Conservation (phyloP, 1,140 invertebrate genomes). For the Calephelis virginiensis region DNA sequence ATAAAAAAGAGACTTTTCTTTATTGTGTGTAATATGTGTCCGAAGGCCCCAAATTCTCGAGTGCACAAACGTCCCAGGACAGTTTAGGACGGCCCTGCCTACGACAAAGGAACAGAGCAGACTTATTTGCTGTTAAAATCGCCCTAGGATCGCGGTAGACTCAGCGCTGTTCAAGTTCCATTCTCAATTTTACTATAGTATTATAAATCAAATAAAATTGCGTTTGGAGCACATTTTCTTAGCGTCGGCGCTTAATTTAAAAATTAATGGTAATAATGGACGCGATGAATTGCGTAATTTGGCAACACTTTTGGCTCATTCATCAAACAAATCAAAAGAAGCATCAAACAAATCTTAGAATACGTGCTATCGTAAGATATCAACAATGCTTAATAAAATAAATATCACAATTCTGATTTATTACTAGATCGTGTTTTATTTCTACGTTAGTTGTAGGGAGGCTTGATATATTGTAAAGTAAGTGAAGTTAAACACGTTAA, state of each 20-base stretch:
- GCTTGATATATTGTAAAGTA: neutral
- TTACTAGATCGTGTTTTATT: slow-evolving; percentile 45
- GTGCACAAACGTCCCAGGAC: too few relatives aligned
- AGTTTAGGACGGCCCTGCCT: too few relatives aligned
- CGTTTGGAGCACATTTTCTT: neutral
- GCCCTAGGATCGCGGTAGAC: too few relatives aligned
- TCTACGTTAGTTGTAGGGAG: neutral
- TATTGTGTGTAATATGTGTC: too few relatives aligned
- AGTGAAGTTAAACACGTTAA: slow-evolving; percentile 2
- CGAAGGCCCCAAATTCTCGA: too few relatives aligned
- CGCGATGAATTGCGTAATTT: slow-evolving; percentile 58
- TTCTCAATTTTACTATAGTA: too few relatives aligned
- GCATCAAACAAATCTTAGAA: slow-evolving; percentile 26
- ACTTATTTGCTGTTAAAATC: too few relatives aligned
- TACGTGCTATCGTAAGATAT: slow-evolving; percentile 25
- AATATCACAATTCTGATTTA: slow-evolving; percentile 70
- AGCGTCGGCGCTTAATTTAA: neutral
- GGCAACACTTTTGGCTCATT: slow-evolving; percentile 70
- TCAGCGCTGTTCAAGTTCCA: too few relatives aligned
- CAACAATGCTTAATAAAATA: slow-evolving; percentile 43
- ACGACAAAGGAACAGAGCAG: too few relatives aligned
- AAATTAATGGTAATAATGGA: slow-evolving; percentile 45
- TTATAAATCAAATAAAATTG: neutral
- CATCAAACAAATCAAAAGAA: slow-evolving; percentile 50
- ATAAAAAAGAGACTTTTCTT: too few relatives aligned